Evolutionary conservation across 2,797 vertebrate genomes (phyloP), one percentile per base, ranked within the genome.

Genomic region (Eulemur rubriventer): DNA sequence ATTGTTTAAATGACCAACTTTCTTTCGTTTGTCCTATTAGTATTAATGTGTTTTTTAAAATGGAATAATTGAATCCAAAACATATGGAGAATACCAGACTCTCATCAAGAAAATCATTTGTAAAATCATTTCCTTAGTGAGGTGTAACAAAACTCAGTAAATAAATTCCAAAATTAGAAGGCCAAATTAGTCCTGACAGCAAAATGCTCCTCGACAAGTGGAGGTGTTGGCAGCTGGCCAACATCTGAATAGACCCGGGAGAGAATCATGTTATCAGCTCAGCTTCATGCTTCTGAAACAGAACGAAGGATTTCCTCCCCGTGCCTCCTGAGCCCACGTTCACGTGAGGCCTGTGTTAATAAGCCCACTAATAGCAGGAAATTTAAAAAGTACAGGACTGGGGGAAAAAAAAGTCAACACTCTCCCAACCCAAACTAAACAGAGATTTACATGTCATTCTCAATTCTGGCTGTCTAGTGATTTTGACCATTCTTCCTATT

Each of bases 171-270:
- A 83, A 96, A 87, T 79, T 35, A 78, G 52, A 89, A 72, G 89
- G 67, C 70, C 61, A 89, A 95, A 95, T 97, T n/a, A 91, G 57
- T 84, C 85, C 20, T 30, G 79, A 94, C 69, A 93, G 46, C 4
- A 95, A 41, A 76, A 80, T 0, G 3, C 30, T 50, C 95, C 35
- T 55, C 63, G 52, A 65, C 67, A 94, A 89, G 90, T 41, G 43
- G 6, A 22, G 63, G 57, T 0, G 22, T 90, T 95, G 88, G 97
- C 90, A 92, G 26, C 12, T 38, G 61, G 30, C 87, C 90, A 94
- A 43, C 30, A 50, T 82, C 48, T 75, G 65, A 70, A 57, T 46
- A 78, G 35, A 86, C 84, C 1, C 0, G 0, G 59, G 96, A 88
- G 9, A 85, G 30, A 78, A 80, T 2, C 35, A 11, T 4, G 26